Percentiles rank a stretch among this genome's conserved stretches.
Conservation (phyloP, 2,797 vertebrate genomes). For the Dryobates pubescens region DNA sequence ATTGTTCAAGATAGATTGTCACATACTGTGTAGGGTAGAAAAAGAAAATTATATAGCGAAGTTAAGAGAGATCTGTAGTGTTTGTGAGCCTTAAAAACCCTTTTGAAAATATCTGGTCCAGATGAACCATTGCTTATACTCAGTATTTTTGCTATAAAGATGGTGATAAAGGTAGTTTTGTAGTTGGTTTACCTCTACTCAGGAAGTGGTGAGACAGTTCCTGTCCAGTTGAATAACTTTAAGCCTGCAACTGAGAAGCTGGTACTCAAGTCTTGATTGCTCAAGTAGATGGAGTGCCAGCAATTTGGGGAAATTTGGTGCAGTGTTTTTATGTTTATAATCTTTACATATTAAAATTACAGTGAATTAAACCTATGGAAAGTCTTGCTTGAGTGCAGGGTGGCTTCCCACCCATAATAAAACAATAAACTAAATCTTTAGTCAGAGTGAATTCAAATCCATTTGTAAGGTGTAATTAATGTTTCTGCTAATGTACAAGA, state of each 20-base stretch:
- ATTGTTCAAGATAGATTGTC: not conserved
- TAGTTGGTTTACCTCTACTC: not conserved
- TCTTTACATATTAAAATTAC: not conserved
- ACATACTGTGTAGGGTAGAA: not conserved
- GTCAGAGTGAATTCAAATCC: not conserved
- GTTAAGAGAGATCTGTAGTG: not conserved
- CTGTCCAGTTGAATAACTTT: not conserved
- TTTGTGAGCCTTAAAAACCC: not conserved
- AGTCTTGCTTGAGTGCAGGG: not conserved
- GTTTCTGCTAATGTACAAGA: not conserved
- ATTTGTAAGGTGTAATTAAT: not conserved
- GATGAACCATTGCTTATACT: not conserved
- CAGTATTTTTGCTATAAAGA: not conserved
- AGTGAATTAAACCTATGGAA: not conserved
- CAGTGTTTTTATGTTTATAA: not conserved
- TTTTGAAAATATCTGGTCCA: not conserved
- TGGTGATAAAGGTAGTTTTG: not conserved
- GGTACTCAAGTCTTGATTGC: not conserved
- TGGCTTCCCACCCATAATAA: not conserved
- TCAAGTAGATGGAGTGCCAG: not conserved
- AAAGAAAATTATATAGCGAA: not conserved
- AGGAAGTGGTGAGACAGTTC: not conserved
- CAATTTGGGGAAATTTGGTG: not conserved
- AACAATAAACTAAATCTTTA: not conserved
- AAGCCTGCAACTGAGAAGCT: not conserved